Percentiles rank a stretch among this genome's conserved stretches.
These are phyloP conservation scores for Charanyca ferruginea DNA, from an alignment of 2,888 invertebrate genomes.

Conservation along the genomic window DNA sequence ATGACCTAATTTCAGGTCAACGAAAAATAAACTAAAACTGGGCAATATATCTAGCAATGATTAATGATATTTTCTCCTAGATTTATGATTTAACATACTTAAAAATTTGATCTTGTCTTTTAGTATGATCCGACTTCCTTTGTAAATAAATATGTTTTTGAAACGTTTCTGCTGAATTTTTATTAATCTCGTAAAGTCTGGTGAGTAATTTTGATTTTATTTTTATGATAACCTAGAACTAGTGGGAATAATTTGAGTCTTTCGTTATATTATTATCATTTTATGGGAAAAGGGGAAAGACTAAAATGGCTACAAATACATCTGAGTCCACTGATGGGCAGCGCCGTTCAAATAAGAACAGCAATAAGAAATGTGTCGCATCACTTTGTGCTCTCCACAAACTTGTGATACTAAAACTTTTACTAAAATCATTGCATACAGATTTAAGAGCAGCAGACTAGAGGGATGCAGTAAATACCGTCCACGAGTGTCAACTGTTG, in stretches of 20 bases:
- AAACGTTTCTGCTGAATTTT: constrained; percentile 9
- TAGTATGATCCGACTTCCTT: constrained; percentile 32
- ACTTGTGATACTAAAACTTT: neutral
- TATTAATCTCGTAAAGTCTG: constrained; percentile 26
- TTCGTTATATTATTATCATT: neutral
- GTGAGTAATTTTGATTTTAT: constrained; percentile 15
- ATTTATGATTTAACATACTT: constrained; percentile 12
- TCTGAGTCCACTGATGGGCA: too few relatives aligned
- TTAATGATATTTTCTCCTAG: constrained; percentile 23
- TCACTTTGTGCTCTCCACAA: too few relatives aligned
- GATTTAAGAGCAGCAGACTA: neutral
- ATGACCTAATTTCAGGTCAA: constrained; percentile 36
- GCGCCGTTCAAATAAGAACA: too few relatives aligned
- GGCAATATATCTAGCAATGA: constrained; percentile 25
- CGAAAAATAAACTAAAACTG: constrained; percentile 23
- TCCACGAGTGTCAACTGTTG: too few relatives aligned
- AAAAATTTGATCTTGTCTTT: neutral
- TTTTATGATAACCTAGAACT: constrained; percentile 31
- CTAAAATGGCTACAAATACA: neutral
- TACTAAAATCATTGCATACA: neutral
- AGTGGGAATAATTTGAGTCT: neutral
- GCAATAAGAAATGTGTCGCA: too few relatives aligned
- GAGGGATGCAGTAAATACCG: too few relatives aligned
- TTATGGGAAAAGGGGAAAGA: neutral
- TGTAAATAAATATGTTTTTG: constrained; percentile 35